Evolutionary conservation across 2,113 vertebrate species (phyloP), one percentile per base, ranked within the genome.

Genomic region (Cyanoderma ruficeps): DNA sequence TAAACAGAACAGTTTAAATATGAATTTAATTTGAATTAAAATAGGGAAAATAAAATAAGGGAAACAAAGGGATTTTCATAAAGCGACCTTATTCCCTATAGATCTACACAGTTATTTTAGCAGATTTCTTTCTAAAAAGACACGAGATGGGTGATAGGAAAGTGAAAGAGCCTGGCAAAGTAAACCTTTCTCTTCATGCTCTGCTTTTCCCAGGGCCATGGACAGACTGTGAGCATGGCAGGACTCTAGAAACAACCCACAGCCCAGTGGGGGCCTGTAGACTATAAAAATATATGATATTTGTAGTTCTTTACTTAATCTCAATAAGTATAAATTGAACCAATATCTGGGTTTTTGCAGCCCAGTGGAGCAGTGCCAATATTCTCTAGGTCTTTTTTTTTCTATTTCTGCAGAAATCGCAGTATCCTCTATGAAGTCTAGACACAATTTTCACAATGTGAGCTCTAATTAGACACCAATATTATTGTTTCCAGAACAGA

Each of bases 1-100:
- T 91, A 46, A 92, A 87, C 28, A 90, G 67, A 94, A 84, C 0
- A 4, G 56, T 74, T 96, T 92, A 84, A 94, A 96, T 89, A 84
- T 42, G 42, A 91, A 91, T 93, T 95, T 91, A 37, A 90, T 93
- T 95, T 69, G 64, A 93, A 93, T 93, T 89, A 57, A 91, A 92
- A 94, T 49, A 49, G 47, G 47, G 47, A 24, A 24, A 49, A 49
- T 13, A 49, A 24, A 49, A 49, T 24, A 24, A 22, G 47, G 47
- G 11, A 78, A 41, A 87, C 39, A 86, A 94, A 90, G 68, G 15
- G 5, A 71, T 92, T 94, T 78, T 87, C 56, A 64, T 67, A 74
- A 61, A 52, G 72, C 7, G 4, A 56, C 20, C 24, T 71, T 49
- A 28, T 41, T 81, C 76, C 60, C 35, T 33, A 31, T 13, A 83